Percentiles rank a stretch among this genome's conserved stretches.
phyloP scores from a whole-genome alignment of 2,888 invertebrate species.

The Pandemis cinnamomeana region DNA sequence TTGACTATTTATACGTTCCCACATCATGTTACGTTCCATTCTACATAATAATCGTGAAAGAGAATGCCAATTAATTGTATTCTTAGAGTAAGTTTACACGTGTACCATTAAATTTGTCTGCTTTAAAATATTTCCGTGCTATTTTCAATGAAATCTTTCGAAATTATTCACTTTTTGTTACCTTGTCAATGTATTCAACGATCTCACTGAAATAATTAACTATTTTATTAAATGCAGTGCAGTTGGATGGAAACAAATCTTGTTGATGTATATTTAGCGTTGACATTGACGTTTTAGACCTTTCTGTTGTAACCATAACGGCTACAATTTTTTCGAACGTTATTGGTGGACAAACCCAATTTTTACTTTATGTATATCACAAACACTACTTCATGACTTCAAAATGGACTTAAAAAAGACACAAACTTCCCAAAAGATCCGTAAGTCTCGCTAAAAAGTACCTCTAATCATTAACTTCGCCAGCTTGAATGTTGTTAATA shows the following conservation, averaged over 20 bases:
- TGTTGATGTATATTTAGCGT: not conserved
- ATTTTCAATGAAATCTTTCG: too few species aligned
- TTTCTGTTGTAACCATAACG: slow-evolving; percentile 15
- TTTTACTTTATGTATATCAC: slow-evolving; percentile 26
- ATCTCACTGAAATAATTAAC: too few species aligned
- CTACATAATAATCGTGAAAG: not conserved
- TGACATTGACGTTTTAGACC: slow-evolving; percentile 6
- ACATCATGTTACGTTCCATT: not conserved
- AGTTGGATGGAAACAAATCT: too few species aligned
- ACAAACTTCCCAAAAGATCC: slow-evolving; percentile 56
- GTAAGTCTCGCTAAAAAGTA: slow-evolving; percentile 55
- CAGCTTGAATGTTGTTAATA: not conserved
- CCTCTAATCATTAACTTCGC: not conserved
- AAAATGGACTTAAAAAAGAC: slow-evolving; percentile 61
- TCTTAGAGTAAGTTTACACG: too few species aligned
- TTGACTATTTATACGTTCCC: not conserved
- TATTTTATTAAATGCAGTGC: too few species aligned
- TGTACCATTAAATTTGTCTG: too few species aligned
- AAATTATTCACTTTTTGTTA: too few species aligned
- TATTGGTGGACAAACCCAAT: slow-evolving; percentile 7
- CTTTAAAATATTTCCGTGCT: too few species aligned
- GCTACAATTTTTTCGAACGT: slow-evolving; percentile 28
- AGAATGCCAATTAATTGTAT: too few species aligned
- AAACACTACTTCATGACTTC: slow-evolving; percentile 1
- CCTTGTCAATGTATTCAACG: too few species aligned